Evolutionary conservation across 2,888 invertebrate genomes (phyloP), one percentile per base, ranked within the genome.

Genomic region (Thysanoteuthis rhombus): DNA sequence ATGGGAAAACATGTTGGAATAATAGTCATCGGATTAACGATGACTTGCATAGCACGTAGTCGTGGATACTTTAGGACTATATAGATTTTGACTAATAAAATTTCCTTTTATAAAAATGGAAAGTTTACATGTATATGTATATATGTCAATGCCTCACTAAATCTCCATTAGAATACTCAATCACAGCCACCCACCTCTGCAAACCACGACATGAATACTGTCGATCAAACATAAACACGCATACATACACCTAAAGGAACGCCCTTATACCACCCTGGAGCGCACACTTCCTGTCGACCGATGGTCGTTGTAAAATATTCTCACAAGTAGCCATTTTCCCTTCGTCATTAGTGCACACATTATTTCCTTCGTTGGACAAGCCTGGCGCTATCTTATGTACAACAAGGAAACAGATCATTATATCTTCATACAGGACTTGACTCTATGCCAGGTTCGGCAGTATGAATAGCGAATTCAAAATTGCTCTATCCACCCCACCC

Each of bases 271-370:
- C n/a, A 75, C 16, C 75, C n/a, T n/a, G n/a, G n/a, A n/a, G 75
- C 75, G 5, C 19, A n/a, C n/a, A 75, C 75, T 75, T 75, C 75
- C 75, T 75, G 75, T 75, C n/a, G n/a, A 3, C n/a, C 25, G 75
- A 75, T n/a, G 16, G n/a, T n/a, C 75, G n/a, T n/a, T 75, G n/a
- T 52, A n/a, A 75, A 16, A 75, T n/a, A 75, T 75, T 75, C 75
- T n/a, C 75, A 75, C 75, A 75, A 75, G 75, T 75, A 75, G 75
- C 75, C 75, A 75, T 75, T n/a, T 75, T 75, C 75, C 75, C n/a
- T 75, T 75, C n/a, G 75, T 75, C 75, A 75, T 75, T 75, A 75
- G 75, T 8, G 75, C n/a, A 75, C n/a, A n/a, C 75, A 75, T 75
- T 75, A 75, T 75, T 75, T 75, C n/a, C 75, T 75, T 75, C 75